Evolutionary conservation across 2,797 vertebrate genomes (phyloP), one percentile per base, ranked within the genome.

Genomic region (Adelosebastes latens): DNA sequence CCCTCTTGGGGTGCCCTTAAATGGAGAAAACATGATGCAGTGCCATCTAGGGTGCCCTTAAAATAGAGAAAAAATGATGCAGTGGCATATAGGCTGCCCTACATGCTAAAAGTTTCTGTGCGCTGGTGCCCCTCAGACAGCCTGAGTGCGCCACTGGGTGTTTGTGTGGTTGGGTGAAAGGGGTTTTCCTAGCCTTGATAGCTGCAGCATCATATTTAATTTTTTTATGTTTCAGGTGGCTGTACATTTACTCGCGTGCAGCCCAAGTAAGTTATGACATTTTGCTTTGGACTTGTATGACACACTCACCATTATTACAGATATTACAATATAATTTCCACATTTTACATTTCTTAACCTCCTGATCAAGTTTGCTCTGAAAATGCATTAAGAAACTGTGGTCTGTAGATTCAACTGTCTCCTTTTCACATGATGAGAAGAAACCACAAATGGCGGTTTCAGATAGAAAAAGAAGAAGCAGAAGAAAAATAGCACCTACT

Each of bases 401-500:
- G 59, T 61, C 31, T 72, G 24, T 34, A 31, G 18, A 82, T 88
- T 78, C 61, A 71, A 80, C 49, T 8, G 49, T 42, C 46, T 79
- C 10, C 6, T 34, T 79, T 53, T 66, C 14, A 69, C 62, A 74
- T 16, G 52, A 76, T 4, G 18, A 69, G 49, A 32, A 72, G 65
- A 86, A 88, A 74, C 80, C 88, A 82, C 73, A 86, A 80, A 85
- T 65, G 65, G 4, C 2, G 1, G 68, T 81, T 78, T 81, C 46
- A 2, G 25, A 53, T 9, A 42, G 18, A 2, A 79, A 85, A 90
- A 74, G 67, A 83, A 84, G 76, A 79, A 84, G 71, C 73, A 72
- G 62, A 73, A 75, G 68, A 77, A 79, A 84, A 84, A 81, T 55
- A 24, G 52, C 25, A 49, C 31, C 20, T 10, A 14, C 29, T 49